Conservation (phyloP, 2,113 vertebrate genomes). For the Monopterus albus region DNA sequence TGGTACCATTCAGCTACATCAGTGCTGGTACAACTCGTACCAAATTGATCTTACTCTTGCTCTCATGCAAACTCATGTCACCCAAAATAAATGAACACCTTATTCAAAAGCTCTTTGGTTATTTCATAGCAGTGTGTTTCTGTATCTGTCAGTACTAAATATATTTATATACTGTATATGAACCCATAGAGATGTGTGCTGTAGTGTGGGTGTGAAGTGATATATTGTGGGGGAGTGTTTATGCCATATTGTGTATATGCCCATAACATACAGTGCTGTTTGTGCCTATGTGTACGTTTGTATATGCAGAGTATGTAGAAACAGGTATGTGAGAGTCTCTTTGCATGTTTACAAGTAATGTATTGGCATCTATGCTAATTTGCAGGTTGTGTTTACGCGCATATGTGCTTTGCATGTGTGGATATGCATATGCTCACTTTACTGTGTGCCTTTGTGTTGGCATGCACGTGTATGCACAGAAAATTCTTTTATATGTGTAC, state of each 20-base stretch:
- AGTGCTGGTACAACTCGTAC: too few species aligned
- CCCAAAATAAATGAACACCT: too few species aligned
- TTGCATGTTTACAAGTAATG: background rate
- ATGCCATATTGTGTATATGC: background rate
- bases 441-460: conserved; percentile 3
- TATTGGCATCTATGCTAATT: background rate
- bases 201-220: background rate
- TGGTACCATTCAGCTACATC: too few species aligned
- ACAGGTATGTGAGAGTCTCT: background rate
- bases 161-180: background rate
- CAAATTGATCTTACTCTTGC: too few species aligned
- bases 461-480: background rate
- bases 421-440: background rate
- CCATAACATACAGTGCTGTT: background rate
- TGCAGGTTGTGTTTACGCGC: background rate
- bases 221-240: conserved; percentile 2
- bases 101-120: background rate
- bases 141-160: background rate
- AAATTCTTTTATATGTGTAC: background rate
- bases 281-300: background rate
- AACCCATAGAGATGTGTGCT: background rate
- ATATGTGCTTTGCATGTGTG: background rate
- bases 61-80: too few species aligned
- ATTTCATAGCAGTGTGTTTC: background rate
- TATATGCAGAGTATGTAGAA: background rate